A percentile compares a stretch with the other conserved stretches of the same genome.
Conservation (phyloP, 2,113 vertebrate species). For the Symphodus melops region DNA sequence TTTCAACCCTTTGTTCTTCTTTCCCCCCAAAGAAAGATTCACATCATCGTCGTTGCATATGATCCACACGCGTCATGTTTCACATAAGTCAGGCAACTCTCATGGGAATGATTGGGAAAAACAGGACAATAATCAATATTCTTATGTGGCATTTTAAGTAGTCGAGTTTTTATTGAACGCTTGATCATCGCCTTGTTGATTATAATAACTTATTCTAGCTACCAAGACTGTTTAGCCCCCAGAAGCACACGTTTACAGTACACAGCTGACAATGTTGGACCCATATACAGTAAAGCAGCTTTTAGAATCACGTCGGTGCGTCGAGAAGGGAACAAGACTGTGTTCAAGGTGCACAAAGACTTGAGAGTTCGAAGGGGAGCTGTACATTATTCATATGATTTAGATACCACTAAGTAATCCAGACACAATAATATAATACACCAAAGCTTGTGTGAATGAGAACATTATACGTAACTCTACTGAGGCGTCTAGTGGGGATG, state of each 20-base stretch:
- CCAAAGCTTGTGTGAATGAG: constrained; percentile 50
- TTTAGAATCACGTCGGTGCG: constrained; percentile 58
- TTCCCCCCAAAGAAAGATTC: constrained; percentile 48
- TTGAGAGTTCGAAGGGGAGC: constrained; percentile 36
- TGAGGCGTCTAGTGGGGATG: constrained; percentile 46
- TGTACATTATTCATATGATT: constrained; percentile 50
- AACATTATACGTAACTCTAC: constrained; percentile 26
- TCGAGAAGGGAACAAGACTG: constrained; percentile 57
- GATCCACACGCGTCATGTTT: constrained; percentile 41
- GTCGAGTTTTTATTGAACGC: constrained; percentile 38
- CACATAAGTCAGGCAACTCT: constrained; percentile 46
- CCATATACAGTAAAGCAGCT: constrained; percentile 66
- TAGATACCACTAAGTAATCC: constrained; percentile 44
- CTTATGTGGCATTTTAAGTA: constrained; percentile 29
- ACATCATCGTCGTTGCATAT: constrained; percentile 56
- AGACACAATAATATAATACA: constrained; percentile 49
- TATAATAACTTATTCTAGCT: constrained; percentile 58
- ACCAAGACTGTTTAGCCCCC: constrained; percentile 61
- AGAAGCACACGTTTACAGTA: constrained; percentile 67
- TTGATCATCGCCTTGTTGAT: constrained; percentile 63
- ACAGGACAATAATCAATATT: constrained; percentile 50
- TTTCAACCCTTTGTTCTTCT: constrained; percentile 51
- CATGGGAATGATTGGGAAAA: constrained; percentile 44
- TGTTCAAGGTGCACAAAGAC: constrained; percentile 65
- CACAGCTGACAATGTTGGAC: constrained; percentile 65